phyloP scores from a whole-genome alignment of 1,140 invertebrate genomes.

The Camponotus vicinus region DNA sequence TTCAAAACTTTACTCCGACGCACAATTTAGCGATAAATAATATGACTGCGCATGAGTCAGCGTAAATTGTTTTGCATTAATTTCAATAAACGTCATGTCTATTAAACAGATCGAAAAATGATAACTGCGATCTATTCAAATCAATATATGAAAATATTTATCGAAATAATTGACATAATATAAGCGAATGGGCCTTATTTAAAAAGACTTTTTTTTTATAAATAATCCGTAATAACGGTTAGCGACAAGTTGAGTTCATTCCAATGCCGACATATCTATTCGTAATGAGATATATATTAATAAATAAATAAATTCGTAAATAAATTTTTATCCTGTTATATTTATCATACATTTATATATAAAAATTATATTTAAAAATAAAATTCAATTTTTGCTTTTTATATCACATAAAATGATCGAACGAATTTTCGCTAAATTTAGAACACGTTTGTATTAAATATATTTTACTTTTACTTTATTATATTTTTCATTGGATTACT shows the following conservation, averaged over 20 bases:
- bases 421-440: background rate
- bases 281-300: background rate
- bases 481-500: slow-evolving; percentile 66
- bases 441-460: background rate
- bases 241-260: background rate
- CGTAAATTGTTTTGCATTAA: background rate
- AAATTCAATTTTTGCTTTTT: background rate
- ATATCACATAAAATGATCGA: background rate
- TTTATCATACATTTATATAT: background rate
- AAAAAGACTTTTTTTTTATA: background rate
- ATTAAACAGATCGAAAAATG: background rate
- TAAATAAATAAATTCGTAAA: background rate
- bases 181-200: background rate
- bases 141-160: background rate
- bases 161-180: background rate
- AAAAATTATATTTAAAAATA: background rate
- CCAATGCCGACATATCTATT: background rate
- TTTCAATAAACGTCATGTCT: background rate
- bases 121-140: background rate
- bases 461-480: background rate
- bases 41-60: background rate
- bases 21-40: background rate
- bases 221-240: background rate
- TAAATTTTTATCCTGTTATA: background rate
- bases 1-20: background rate